phyloP scores from a whole-genome alignment of 2,888 invertebrate species.

The Acanthococcus lagerstroemiae region DNA sequence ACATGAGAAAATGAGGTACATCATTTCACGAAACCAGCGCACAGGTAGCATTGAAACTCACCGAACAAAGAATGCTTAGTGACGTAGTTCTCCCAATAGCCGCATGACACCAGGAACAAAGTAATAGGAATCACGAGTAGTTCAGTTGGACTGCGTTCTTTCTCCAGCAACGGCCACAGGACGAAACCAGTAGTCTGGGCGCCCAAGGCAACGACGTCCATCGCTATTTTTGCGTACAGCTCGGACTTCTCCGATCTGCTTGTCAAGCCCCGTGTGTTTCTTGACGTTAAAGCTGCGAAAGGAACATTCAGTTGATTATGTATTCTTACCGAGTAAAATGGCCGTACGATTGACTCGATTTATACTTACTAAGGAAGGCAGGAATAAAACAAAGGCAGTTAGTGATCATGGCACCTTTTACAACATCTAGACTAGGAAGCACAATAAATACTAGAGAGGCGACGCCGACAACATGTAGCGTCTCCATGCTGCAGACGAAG shows the following conservation, averaged over 20 bases:
- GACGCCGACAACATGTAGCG: conserved; percentile 76
- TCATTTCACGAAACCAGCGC: conserved; percentile 30
- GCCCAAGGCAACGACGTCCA: conserved; percentile 74
- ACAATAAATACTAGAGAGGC: conserved; percentile 78
- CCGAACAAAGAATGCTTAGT: conserved; percentile 74
- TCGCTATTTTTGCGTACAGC: conserved; percentile 52
- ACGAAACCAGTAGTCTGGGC: conserved; percentile 86
- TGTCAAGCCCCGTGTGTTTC: conserved; percentile 60
- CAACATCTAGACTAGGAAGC: conserved; percentile 83
- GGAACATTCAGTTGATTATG: neutral
- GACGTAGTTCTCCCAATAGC: conserved; percentile 98
- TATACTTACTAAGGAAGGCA: conserved; percentile 46
- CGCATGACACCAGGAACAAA: conserved; percentile 74
- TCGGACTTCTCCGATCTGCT: conserved; percentile 38
- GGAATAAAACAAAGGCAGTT: conserved; percentile 91
- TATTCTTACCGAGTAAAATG: neutral
- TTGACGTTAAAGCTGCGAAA: conserved; percentile 59
- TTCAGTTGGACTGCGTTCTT: conserved; percentile 52
- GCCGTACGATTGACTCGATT: neutral
- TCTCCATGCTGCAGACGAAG: conserved; percentile 70
- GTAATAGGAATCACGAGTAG: conserved; percentile 75
- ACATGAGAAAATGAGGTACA: conserved; percentile 33
- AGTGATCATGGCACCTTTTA: conserved; percentile 91
- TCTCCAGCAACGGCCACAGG: conserved; percentile 79
- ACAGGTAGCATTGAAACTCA: conserved; percentile 41